Conservation (phyloP, 2,797 vertebrate genomes). For the Sandelia bainsii region DNA sequence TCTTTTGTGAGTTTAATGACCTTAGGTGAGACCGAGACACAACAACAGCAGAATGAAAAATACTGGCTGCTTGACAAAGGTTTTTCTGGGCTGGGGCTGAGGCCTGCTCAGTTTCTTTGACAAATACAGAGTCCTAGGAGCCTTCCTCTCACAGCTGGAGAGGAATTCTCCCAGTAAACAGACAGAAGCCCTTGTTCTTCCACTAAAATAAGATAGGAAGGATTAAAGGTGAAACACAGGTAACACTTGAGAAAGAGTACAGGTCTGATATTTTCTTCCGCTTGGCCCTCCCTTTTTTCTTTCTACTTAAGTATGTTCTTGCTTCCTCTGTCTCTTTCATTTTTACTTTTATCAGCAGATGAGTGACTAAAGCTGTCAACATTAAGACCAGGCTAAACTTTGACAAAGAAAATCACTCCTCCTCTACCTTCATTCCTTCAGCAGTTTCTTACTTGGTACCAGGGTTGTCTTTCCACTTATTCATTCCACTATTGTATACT, state of each 20-base stretch:
- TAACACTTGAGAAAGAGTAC: constrained; percentile 43
- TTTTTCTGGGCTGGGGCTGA: constrained; percentile 58
- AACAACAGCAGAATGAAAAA: constrained; percentile 77
- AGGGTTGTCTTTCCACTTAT: background rate
- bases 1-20: constrained; percentile 85
- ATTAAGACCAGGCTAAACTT: constrained; percentile 40
- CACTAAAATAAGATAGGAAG: constrained; percentile 40
- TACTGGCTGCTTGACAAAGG: constrained; percentile 72
- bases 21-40: constrained; percentile 80
- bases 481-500: constrained; percentile 18
- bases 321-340: constrained; percentile 50
- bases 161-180: constrained; percentile 58
- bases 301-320: constrained; percentile 18
- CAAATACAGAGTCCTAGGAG: constrained; percentile 69
- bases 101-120: constrained; percentile 65
- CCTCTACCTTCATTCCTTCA: constrained; percentile 14
- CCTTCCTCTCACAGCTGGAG: constrained; percentile 52
- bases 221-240: constrained; percentile 60
- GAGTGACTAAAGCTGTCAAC: constrained; percentile 56
- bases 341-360: constrained; percentile 51
- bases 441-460: constrained; percentile 10
- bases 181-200: constrained; percentile 46
- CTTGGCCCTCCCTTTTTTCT: constrained; percentile 31
- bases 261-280: constrained; percentile 32
- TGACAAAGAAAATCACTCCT: constrained; percentile 47